phyloP scores from a whole-genome alignment of 1,140 invertebrate species.

The Sitophilus oryzae region DNA sequence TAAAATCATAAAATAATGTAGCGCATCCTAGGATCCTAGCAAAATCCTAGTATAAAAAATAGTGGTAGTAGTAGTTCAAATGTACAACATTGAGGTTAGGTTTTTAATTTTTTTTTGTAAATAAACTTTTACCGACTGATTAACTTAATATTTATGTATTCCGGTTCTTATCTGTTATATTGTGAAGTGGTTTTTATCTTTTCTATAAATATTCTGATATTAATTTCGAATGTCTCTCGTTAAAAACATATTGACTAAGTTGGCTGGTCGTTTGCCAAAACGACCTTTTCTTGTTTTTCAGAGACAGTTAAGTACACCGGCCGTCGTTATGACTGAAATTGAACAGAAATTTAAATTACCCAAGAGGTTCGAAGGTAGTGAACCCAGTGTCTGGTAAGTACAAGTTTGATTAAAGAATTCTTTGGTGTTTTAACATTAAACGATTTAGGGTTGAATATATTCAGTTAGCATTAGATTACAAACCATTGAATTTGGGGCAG shows the following conservation, averaged over 20 bases:
- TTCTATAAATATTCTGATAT: not conserved
- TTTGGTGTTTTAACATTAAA: slow-evolving; percentile 1
- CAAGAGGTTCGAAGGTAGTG: slow-evolving; percentile 30
- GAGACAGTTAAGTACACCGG: not conserved
- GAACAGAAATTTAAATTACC: slow-evolving; percentile 33
- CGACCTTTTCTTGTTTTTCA: not conserved
- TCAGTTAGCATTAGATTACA: slow-evolving; percentile 75
- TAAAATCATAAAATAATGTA: too few relatives aligned
- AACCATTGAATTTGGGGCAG: slow-evolving; percentile 94
- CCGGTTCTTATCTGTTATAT: too few relatives aligned
- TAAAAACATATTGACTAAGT: not conserved
- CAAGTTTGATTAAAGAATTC: not conserved
- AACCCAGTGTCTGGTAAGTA: slow-evolving; percentile 36
- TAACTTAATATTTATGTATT: too few relatives aligned
- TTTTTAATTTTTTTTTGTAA: too few relatives aligned
- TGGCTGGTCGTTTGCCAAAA: not conserved
- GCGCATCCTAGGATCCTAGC: too few relatives aligned
- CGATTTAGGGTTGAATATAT: slow-evolving; percentile 89
- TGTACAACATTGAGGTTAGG: too few relatives aligned
- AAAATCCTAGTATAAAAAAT: too few relatives aligned
- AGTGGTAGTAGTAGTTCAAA: too few relatives aligned
- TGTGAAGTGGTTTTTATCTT: too few relatives aligned
- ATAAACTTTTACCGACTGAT: too few relatives aligned
- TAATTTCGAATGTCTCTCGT: not conserved
- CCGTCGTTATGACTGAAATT: slow-evolving; percentile 8